Evolutionary conservation across 2,113 vertebrate species (phyloP).

Genomic region (Caranx ignobilis): DNA sequence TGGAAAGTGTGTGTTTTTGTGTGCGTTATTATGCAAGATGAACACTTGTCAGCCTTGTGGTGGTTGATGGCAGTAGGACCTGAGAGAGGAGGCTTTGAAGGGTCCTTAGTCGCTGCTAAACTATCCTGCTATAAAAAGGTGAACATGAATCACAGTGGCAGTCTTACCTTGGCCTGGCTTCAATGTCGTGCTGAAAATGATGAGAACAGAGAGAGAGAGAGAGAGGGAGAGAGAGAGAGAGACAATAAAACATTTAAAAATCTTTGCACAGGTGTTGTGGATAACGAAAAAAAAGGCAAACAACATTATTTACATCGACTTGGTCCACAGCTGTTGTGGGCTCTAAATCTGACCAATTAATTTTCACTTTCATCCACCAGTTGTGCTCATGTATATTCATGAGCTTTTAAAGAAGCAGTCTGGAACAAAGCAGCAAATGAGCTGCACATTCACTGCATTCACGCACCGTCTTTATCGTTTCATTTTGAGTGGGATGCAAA

Average conservation of each 20-base stretch:
- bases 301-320: conserved; percentile 57
- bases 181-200: conserved; percentile 79
- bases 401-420: conserved; percentile 43
- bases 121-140: conserved; percentile 47
- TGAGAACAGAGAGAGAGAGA: conserved; percentile 1
- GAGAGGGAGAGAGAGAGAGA: conserved; percentile 15
- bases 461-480: not conserved
- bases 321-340: conserved; percentile 53
- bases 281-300: conserved; percentile 54
- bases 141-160: conserved; percentile 49
- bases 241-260: conserved; percentile 45
- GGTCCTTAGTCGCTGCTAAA: conserved; percentile 35
- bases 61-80: conserved; percentile 16
- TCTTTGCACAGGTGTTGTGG: conserved; percentile 51
- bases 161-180: conserved; percentile 85
- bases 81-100: conserved; percentile 36
- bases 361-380: conserved; percentile 60
- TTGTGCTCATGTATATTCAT: conserved; percentile 66
- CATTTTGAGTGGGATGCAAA: conserved; percentile 17
- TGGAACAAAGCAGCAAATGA: conserved; percentile 30
- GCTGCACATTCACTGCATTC: conserved; percentile 30
- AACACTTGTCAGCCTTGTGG: conserved; percentile 33
- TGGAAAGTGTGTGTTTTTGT: not conserved
- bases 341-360: conserved; percentile 70
- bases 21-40: conserved; percentile 16